Conservation (phyloP, 2,888 invertebrate species). For the Epicampocera succincta region DNA sequence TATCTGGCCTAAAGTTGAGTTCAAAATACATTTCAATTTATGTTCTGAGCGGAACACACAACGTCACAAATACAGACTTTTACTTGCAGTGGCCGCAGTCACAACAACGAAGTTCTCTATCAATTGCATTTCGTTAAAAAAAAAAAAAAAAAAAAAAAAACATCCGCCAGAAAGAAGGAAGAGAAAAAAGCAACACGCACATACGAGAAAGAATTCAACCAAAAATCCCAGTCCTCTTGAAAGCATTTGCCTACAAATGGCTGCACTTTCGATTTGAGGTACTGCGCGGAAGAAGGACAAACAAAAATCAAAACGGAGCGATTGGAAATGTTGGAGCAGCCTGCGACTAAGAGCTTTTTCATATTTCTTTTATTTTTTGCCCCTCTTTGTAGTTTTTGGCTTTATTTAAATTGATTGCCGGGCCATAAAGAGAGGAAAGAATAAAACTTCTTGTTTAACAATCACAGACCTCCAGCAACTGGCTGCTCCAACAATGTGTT, state of each 20-base stretch:
- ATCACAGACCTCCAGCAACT: slow-evolving; percentile 38
- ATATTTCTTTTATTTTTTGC: slow-evolving; percentile 11
- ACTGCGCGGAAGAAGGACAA: neutral
- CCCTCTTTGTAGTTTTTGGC: slow-evolving; percentile 45
- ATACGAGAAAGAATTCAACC: slow-evolving; percentile 25
- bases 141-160: too few relatives aligned
- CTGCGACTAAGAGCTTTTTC: slow-evolving; percentile 25
- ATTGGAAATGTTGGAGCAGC: slow-evolving; percentile 44
- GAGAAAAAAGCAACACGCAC: slow-evolving; percentile 25
- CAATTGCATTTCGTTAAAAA: slow-evolving; percentile 61
- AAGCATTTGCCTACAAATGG: slow-evolving; percentile 18
- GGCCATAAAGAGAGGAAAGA: slow-evolving; percentile 26
- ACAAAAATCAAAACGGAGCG: slow-evolving; percentile 21
- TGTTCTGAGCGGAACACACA: neutral
- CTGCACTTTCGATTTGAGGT: neutral
- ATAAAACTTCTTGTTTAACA: slow-evolving; percentile 29
- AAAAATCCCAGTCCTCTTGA: slow-evolving; percentile 7
- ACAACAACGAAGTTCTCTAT: slow-evolving; percentile 33
- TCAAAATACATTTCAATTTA: slow-evolving; percentile 29
- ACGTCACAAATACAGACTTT: neutral
- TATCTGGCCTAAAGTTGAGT: slow-evolving; percentile 47
- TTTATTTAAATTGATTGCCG: slow-evolving; percentile 62
- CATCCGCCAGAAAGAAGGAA: slow-evolving; percentile 30
- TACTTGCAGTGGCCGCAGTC: slow-evolving; percentile 21
- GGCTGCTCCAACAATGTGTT: slow-evolving; percentile 42